These are phyloP conservation scores for Ditylenchus dipsaci DNA, from an alignment of 1,140 invertebrate species.

Conservation along the genomic window DNA sequence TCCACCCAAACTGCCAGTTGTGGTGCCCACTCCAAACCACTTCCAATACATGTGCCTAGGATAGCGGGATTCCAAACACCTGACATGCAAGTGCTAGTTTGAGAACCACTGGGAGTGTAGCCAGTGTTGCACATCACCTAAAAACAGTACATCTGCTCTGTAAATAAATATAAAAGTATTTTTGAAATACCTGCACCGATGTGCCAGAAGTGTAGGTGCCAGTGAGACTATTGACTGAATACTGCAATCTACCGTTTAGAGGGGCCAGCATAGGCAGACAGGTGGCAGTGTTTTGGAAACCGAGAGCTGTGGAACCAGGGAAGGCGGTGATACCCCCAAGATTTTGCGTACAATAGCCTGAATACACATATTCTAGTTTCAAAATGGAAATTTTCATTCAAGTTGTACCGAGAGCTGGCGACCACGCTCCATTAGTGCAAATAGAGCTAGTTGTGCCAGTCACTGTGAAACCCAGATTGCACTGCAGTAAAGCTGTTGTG, in stretches of 20 bases:
- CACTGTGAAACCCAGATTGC: conserved; percentile 12
- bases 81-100: conserved; percentile 9
- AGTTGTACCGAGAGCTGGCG: conserved; percentile 11
- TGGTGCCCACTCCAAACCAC: conserved; percentile 8
- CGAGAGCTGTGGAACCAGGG: background rate
- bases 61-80: conserved; percentile 10
- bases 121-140: background rate
- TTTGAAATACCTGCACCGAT: background rate
- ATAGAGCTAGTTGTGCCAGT: conserved; percentile 10
- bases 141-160: too few relatives aligned
- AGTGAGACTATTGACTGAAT: conserved; percentile 1
- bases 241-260: conserved; percentile 10
- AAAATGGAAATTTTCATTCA: too few relatives aligned
- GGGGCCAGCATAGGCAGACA: conserved; percentile 13
- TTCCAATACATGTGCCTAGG: conserved; percentile 4
- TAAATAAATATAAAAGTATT: too few relatives aligned
- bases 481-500: conserved; percentile 22
- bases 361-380: background rate
- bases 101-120: conserved; percentile 6
- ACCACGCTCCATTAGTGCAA: conserved; percentile 13
- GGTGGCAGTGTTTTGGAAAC: conserved; percentile 10
- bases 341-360: background rate
- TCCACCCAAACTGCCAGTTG: conserved; percentile 14
- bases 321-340: background rate
- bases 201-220: conserved; percentile 18